phyloP scores from a whole-genome alignment of 2,888 invertebrate genomes.

The Girardia tigrina region DNA sequence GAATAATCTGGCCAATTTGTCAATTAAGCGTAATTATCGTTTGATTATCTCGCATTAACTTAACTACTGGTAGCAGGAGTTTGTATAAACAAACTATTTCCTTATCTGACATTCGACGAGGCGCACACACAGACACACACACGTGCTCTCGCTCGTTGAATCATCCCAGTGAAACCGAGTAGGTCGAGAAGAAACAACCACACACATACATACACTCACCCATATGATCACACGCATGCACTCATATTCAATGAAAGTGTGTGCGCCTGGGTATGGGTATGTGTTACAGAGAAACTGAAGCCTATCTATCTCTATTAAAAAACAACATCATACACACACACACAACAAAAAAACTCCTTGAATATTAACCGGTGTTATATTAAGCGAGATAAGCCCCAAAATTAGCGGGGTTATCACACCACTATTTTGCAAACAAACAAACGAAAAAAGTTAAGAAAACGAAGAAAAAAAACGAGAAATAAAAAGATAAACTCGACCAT shows the following conservation, averaged over 20 bases:
- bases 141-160: constrained; percentile 6
- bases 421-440: too few species aligned
- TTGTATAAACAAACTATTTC: not conserved
- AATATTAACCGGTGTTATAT: not conserved
- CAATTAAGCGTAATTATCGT: not conserved
- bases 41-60: constrained; percentile 7
- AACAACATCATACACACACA: not conserved
- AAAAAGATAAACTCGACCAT: not conserved
- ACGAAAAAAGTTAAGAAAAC: too few species aligned
- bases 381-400: not conserved
- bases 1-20: constrained; percentile 23
- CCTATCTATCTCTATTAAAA: not conserved
- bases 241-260: not conserved
- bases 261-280: too few species aligned
- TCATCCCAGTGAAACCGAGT: constrained; percentile 15
- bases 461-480: not conserved
- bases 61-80: constrained; percentile 13
- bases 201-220: not conserved
- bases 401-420: not conserved
- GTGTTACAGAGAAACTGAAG: too few species aligned
- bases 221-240: not conserved
- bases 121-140: constrained; percentile 11
- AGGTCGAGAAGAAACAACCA: not conserved
- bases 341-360: not conserved
- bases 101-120: constrained; percentile 17